Evolutionary conservation across 2,797 vertebrate genomes (phyloP).

Genomic region (Cryptoblepharus egeriae): DNA sequence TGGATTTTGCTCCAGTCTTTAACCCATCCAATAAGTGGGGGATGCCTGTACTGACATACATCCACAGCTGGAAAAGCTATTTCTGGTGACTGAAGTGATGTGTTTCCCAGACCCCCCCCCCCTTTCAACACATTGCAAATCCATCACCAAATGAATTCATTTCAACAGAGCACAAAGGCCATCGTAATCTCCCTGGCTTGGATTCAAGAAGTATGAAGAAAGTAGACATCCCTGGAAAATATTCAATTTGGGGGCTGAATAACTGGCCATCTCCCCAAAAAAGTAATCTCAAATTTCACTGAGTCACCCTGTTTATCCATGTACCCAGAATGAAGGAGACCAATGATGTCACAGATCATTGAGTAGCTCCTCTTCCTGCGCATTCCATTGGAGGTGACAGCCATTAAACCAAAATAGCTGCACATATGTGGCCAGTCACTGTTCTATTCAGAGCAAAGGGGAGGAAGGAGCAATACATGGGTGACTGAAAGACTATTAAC

Average conservation of each 20-base stretch:
- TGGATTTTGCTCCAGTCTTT: too few relatives aligned
- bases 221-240: not conserved
- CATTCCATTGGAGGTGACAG: constrained; percentile 70
- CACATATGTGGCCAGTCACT: constrained; percentile 9
- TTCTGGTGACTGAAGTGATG: not conserved
- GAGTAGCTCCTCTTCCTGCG: not conserved
- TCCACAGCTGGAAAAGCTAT: not conserved
- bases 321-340: constrained; percentile 35
- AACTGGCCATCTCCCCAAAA: not conserved
- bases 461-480: constrained; percentile 11
- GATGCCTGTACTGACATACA: not conserved
- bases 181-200: not conserved
- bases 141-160: not conserved
- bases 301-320: constrained; percentile 15
- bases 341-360: constrained; percentile 49
- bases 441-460: constrained; percentile 61
- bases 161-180: not conserved
- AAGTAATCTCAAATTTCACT: not conserved
- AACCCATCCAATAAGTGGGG: too few relatives aligned
- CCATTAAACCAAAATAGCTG: constrained; percentile 69
- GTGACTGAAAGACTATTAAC: constrained; percentile 50
- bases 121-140: too few relatives aligned
- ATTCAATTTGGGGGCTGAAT: not conserved
- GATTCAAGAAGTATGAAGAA: not conserved
- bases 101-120: not conserved